Evolutionary conservation across 2,888 invertebrate genomes (phyloP), one percentile per base, ranked within the genome.

Genomic region (Hypolimnas misippus): DNA sequence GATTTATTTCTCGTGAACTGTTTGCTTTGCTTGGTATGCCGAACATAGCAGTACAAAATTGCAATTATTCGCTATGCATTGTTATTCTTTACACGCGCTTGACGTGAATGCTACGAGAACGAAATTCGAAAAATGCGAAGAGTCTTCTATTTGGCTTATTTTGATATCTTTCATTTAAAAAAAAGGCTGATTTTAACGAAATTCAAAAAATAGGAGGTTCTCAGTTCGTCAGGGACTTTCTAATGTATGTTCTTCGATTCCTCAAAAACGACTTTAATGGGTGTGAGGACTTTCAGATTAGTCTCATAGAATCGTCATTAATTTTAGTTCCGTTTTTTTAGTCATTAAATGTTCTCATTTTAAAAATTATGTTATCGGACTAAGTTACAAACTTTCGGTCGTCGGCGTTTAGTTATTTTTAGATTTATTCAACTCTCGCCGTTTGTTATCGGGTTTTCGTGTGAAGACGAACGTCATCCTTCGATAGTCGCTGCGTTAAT

Each of bases 21-120:
- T 10, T 52, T 31, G 58, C 19, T 10, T 52, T 31, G 58, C 19
- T 35, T 16, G 33, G 44, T 16, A 16, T 5, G 8, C 19, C 42
- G 21, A 14, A 44, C 17, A 19, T 44, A 10, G 2, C 44, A 44
- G 12, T 31, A 10, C 16, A 49, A 46, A 40, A 40, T 49, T 54
- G 40, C 54, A 42, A 42, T 51, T 58, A 51, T 51, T 51, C 16
- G 31, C 57, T 42, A 58, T 31, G 16, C 50, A 59, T 63, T 55
- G 44, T 42, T 55, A 63, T 60, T 60, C 54, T 38, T 38, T 3
- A 8, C 31, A 21, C 14, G 42, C 46, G 49, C 19, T 25, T 49
- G 19, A 33, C 42, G 25, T 17, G 35, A 46, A n/a, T 53, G 55
- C 44, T 52, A 29, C 50, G 60, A 38, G 55, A 63, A 60, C 51